Evolutionary conservation across 2,113 vertebrate genomes (phyloP).

Genomic region (Lasiurus cinereus): DNA sequence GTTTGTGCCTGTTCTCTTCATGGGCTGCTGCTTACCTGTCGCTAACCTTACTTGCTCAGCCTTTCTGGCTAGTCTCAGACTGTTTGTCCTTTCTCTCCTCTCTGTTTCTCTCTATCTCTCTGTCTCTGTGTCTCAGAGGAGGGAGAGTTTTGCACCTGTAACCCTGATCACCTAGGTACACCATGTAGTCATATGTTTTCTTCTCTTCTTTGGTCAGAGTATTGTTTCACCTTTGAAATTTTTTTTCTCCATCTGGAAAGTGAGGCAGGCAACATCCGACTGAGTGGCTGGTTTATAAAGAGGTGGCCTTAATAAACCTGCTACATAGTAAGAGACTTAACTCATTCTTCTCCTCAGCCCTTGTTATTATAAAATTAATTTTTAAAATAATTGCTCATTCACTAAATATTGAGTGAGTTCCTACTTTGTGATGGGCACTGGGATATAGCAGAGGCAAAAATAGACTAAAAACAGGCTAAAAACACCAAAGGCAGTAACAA

Average conservation of each 20-base stretch:
- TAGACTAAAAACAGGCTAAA: neutral
- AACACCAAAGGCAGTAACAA: neutral
- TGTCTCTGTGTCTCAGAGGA: neutral
- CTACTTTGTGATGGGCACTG: neutral
- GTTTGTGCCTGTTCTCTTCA: neutral
- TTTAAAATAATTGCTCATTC: neutral
- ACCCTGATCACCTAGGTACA: neutral
- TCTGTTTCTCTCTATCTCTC: neutral
- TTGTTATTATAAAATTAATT: neutral
- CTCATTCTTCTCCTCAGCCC: neutral
- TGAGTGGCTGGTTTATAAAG: neutral
- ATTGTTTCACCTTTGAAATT: neutral
- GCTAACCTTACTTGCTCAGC: neutral
- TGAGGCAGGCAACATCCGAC: neutral
- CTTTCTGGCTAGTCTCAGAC: neutral
- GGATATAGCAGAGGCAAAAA: neutral
- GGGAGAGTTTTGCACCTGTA: neutral
- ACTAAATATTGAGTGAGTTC: neutral
- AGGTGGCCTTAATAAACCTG: neutral
- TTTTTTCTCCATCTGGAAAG: conserved; percentile 10
- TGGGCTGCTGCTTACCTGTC: rapidly evolving
- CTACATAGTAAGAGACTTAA: neutral
- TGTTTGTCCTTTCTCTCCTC: neutral
- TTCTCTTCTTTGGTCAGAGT: neutral
- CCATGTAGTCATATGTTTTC: neutral